Evolutionary conservation across 2,797 vertebrate species (phyloP).

Genomic region (Balearica regulorum): DNA sequence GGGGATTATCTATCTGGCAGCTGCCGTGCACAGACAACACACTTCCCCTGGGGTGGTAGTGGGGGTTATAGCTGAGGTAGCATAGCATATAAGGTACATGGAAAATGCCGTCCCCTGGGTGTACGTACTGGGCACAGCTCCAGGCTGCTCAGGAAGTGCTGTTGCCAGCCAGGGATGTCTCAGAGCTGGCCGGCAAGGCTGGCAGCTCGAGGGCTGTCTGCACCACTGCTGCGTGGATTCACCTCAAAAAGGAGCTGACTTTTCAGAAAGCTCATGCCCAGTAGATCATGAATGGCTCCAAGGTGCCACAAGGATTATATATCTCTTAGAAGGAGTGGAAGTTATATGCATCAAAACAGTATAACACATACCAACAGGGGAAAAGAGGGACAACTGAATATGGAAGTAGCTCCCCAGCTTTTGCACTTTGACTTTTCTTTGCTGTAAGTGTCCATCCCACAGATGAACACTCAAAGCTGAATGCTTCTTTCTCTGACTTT

Average conservation of each 20-base stretch:
- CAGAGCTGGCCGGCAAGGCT: fast-evolving
- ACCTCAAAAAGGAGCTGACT: background rate
- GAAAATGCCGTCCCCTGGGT: background rate
- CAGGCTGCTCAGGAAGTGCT: background rate
- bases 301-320: background rate
- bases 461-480: background rate
- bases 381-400: background rate
- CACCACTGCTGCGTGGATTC: background rate
- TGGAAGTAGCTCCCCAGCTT: background rate
- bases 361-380: background rate
- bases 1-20: background rate
- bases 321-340: background rate
- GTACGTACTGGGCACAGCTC: background rate
- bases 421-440: background rate
- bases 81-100: background rate
- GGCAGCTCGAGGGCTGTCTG: background rate
- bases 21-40: background rate
- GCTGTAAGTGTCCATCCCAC: background rate
- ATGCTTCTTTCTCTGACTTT: background rate
- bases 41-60: fast-evolving
- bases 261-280: background rate
- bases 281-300: background rate
- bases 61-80: background rate
- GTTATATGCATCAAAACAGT: background rate
- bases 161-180: background rate